Percentiles rank a stretch among this genome's conserved stretches.
Evolutionary conservation across 2,888 invertebrate genomes (phyloP).

Genomic region (Aphrophora alni): DNA sequence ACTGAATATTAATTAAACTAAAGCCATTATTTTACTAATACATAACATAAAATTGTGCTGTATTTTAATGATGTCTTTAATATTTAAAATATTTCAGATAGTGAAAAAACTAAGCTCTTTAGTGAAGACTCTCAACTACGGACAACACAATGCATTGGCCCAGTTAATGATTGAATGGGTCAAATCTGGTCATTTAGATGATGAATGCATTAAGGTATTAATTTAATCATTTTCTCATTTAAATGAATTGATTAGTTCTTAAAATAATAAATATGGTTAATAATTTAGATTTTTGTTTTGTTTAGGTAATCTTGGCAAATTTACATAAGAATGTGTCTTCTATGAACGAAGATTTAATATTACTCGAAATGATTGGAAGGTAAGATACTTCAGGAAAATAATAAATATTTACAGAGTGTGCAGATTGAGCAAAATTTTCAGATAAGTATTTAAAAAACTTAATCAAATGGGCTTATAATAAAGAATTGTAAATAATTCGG

Average conservation of each 20-base stretch:
- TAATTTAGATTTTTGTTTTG: background rate
- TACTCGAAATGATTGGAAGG: background rate
- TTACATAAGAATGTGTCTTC: background rate
- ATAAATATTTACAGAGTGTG: too few species aligned
- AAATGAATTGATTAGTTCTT: background rate
- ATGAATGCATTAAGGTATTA: slow-evolving; percentile 57
- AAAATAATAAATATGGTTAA: background rate
- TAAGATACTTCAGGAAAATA: background rate
- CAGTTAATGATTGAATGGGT: slow-evolving; percentile 69
- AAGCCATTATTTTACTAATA: too few species aligned
- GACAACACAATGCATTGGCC: slow-evolving; percentile 68
- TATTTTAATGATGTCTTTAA: too few species aligned
- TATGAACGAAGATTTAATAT: background rate
- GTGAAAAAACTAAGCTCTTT: slow-evolving; percentile 67
- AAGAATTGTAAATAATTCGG: too few species aligned
- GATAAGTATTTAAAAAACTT: too few species aligned
- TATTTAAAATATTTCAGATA: slow-evolving; percentile 56
- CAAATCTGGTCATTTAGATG: slow-evolving; percentile 63
- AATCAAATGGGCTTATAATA: too few species aligned
- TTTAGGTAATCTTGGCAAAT: background rate
- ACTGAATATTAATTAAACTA: too few species aligned
- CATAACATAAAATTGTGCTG: too few species aligned
- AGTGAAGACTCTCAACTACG: slow-evolving; percentile 62
- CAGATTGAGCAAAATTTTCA: too few species aligned
- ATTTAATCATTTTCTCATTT: too few species aligned